Evolutionary conservation across 2,797 vertebrate genomes (phyloP).

Genomic region (Ficedula albicollis): DNA sequence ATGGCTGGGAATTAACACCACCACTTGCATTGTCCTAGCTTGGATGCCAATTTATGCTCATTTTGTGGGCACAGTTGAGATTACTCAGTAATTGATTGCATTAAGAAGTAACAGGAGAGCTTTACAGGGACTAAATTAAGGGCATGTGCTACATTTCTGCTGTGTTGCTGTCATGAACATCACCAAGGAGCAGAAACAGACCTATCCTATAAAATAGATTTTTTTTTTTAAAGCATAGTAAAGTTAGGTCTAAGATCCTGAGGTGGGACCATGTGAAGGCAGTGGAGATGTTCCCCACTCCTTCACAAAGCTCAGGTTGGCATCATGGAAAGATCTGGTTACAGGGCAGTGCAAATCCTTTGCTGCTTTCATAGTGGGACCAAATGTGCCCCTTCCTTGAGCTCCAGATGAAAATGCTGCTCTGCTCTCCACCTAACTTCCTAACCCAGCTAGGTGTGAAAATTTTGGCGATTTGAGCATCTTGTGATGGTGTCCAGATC

Average conservation of each 20-base stretch:
- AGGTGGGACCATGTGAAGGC: neutral
- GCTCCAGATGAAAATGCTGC: neutral
- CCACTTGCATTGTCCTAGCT: conserved; percentile 3
- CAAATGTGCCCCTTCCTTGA: neutral
- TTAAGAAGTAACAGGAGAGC: conserved; percentile 46
- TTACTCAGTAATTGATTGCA: conserved; percentile 60
- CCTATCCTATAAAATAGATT: neutral
- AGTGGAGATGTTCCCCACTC: neutral
- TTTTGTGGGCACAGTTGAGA: conserved; percentile 59
- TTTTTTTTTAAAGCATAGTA: neutral
- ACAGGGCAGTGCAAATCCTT: accelerated
- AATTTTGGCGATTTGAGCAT: neutral
- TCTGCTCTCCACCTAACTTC: neutral
- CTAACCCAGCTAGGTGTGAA: neutral
- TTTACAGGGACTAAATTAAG: conserved; percentile 60
- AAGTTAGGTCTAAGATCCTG: neutral
- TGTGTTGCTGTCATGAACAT: neutral
- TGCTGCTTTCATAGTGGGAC: neutral
- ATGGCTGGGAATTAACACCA: conserved; percentile 16
- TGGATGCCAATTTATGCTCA: conserved; percentile 30
- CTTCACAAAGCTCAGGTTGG: neutral
- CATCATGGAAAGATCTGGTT: neutral
- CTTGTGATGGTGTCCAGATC: neutral
- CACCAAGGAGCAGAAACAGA: conserved; percentile 13
- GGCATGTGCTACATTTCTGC: conserved; percentile 33